Conservation (phyloP, 1,140 invertebrate genomes). For the Gonioctena quinquepunctata region DNA sequence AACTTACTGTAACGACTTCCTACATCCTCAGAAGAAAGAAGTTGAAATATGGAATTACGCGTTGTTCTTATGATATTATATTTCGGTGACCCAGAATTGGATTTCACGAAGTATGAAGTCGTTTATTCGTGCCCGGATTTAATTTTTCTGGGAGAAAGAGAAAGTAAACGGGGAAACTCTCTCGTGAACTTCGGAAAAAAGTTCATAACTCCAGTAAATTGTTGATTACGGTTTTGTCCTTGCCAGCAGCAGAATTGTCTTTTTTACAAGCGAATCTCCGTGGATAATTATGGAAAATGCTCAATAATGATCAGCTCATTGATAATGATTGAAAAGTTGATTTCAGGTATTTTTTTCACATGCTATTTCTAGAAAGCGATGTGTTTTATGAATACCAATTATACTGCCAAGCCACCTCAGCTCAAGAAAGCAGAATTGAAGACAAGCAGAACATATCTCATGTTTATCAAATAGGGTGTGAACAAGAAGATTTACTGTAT, state of each 20-base stretch:
- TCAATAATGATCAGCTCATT: too few relatives aligned
- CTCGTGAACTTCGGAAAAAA: background rate
- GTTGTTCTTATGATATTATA: conserved; percentile 25
- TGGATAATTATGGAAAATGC: too few relatives aligned
- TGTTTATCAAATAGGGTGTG: too few relatives aligned
- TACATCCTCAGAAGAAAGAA: conserved; percentile 23
- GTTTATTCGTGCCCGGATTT: background rate
- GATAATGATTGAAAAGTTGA: too few relatives aligned
- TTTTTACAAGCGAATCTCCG: too few relatives aligned
- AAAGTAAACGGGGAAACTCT: background rate
- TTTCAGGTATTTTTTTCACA: too few relatives aligned
- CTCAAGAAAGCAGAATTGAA: too few relatives aligned
- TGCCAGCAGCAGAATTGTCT: background rate
- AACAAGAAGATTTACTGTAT: too few relatives aligned
- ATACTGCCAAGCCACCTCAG: background rate
- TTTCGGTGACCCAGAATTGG: conserved; percentile 6
- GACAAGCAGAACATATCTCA: too few relatives aligned
- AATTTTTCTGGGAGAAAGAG: background rate
- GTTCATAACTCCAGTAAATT: background rate
- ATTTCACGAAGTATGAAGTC: background rate
- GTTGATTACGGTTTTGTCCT: background rate
- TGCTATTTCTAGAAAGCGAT: background rate
- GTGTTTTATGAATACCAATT: background rate
- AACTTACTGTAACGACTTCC: conserved; percentile 42
- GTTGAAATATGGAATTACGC: conserved; percentile 38